Percentiles rank a stretch among this genome's conserved stretches.
These are phyloP conservation scores for Ibidorhyncha struthersii DNA, from an alignment of 2,113 vertebrate genomes.

Conservation along the genomic window DNA sequence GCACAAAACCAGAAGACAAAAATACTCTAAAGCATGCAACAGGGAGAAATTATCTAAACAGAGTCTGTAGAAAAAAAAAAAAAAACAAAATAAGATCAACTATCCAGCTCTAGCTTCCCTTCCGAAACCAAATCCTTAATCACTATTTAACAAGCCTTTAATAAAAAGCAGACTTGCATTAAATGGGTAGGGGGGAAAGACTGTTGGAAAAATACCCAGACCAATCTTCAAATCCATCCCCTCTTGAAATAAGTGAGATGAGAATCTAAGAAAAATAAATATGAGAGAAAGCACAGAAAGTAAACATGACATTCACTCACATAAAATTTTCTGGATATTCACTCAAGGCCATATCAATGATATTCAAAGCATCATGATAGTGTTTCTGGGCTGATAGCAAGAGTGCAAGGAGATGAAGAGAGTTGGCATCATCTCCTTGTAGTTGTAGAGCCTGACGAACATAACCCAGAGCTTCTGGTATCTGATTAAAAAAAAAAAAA, in stretches of 20 bases:
- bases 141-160: background rate
- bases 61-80: background rate
- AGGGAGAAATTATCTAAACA: background rate
- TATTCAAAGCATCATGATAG: slow-evolving; percentile 95
- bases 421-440: slow-evolving; percentile 96
- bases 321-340: slow-evolving; percentile 98
- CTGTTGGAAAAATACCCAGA: background rate
- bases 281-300: background rate
- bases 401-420: slow-evolving; percentile 94
- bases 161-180: background rate
- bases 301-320: slow-evolving; percentile 72
- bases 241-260: background rate
- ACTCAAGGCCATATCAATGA: slow-evolving; percentile 97
- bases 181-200: background rate
- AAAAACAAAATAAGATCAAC: background rate
- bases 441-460: slow-evolving; percentile 96
- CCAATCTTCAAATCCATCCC: background rate
- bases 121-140: background rate
- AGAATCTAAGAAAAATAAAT: background rate
- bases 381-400: slow-evolving; percentile 97
- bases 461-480: slow-evolving; percentile 95
- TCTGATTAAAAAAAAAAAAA: slow-evolving; percentile 74
- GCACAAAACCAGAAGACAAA: background rate
- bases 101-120: background rate
- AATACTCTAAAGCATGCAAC: background rate